Evolutionary conservation across 2,888 invertebrate species (phyloP).

Genomic region (Incurvaria masculella): DNA sequence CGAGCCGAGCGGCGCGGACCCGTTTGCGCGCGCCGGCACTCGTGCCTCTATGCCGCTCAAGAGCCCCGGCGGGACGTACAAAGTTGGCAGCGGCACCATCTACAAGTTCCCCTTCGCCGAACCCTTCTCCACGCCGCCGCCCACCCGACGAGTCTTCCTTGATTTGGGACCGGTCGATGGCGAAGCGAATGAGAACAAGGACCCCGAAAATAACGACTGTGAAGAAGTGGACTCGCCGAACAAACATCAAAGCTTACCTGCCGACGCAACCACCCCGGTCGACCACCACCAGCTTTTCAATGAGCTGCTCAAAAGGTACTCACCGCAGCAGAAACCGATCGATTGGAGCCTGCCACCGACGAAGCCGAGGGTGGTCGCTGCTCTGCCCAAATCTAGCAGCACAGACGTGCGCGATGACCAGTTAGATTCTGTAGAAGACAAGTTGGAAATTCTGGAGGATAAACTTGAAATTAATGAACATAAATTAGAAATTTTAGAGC

Average conservation of each 20-base stretch:
- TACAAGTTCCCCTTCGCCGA: conserved; percentile 52
- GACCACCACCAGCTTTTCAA: conserved; percentile 47
- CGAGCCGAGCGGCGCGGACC: conserved; percentile 33
- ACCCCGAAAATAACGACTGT: conserved; percentile 28
- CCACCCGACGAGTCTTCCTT: conserved; percentile 34
- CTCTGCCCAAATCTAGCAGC: conserved; percentile 40
- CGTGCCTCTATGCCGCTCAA: conserved; percentile 32
- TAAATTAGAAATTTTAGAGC: background rate
- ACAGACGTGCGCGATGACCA: conserved; percentile 30
- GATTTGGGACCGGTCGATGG: conserved; percentile 30
- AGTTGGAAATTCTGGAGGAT: conserved; percentile 28
- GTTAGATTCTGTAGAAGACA: conserved; percentile 1
- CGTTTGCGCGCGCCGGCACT: conserved; percentile 35
- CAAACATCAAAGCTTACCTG: conserved; percentile 33
- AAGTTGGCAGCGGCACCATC: conserved; percentile 46
- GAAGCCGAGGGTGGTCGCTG: conserved; percentile 41
- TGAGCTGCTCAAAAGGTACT: conserved; percentile 44
- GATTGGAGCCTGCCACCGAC: conserved; percentile 49
- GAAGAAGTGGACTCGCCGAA: conserved; percentile 12
- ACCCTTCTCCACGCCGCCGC: conserved; percentile 45
- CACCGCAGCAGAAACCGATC: conserved; percentile 44
- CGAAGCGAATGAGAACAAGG: conserved; percentile 34
- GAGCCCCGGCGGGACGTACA: conserved; percentile 22
- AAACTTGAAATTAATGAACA: conserved; percentile 22
- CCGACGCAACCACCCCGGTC: conserved; percentile 28